Percentiles rank a stretch among this genome's conserved stretches.
Evolutionary conservation across 2,797 vertebrate species (phyloP).

Genomic region (Hydrocynus forskahlii): DNA sequence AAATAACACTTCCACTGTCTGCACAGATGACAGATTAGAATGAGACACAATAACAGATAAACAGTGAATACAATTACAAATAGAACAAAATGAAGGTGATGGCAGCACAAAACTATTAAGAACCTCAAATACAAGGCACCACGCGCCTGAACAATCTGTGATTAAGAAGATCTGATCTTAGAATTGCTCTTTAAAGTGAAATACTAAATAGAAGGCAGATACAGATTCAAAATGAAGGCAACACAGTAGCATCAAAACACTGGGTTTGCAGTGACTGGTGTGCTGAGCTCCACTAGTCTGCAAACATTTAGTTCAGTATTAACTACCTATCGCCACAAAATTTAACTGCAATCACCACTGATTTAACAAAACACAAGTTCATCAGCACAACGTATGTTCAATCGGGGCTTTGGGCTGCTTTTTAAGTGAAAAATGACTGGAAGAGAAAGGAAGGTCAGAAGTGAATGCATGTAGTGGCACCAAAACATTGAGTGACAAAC

Average conservation of each 20-base stretch:
- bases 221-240: too few species aligned
- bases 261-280: neutral
- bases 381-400: neutral
- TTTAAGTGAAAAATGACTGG: neutral
- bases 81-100: neutral
- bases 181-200: neutral
- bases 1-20: neutral
- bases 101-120: neutral
- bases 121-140: too few species aligned
- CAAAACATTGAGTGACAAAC: neutral
- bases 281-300: neutral
- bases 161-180: too few species aligned
- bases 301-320: neutral
- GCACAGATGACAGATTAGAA: neutral
- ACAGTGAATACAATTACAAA: neutral
- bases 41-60: neutral
- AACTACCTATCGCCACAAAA: neutral
- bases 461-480: neutral
- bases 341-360: too few species aligned
- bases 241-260: neutral
- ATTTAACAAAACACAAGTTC: neutral
- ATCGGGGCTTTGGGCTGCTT: neutral
- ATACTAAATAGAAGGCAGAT: neutral
- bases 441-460: neutral
- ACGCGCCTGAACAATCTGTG: too few species aligned